A percentile compares a stretch with the other conserved stretches of the same genome.
Evolutionary conservation across 2,797 vertebrate genomes (phyloP).

Genomic region (Sebastes oblongus): DNA sequence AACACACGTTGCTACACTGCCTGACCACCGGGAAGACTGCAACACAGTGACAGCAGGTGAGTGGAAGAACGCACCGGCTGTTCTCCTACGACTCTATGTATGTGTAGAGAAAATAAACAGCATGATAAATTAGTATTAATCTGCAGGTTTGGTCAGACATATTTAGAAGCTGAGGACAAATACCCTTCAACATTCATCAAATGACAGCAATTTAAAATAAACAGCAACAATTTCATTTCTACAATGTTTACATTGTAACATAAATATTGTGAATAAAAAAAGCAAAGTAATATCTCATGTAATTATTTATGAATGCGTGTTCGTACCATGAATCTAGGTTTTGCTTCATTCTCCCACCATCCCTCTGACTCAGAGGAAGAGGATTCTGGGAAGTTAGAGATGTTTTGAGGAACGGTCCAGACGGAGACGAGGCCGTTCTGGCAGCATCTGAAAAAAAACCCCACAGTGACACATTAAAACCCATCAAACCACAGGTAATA

Average conservation of each 20-base stretch:
- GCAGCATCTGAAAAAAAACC: slow-evolving; percentile 86
- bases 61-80: neutral
- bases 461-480: neutral
- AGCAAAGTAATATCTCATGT: neutral
- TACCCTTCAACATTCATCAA: neutral
- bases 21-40: slow-evolving; percentile 58
- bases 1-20: slow-evolving; percentile 82
- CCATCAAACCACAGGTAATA: neutral
- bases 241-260: neutral
- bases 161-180: neutral
- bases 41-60: neutral
- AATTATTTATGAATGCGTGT: neutral
- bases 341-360: slow-evolving; percentile 90
- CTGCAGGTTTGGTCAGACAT: neutral
- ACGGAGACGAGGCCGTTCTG: slow-evolving; percentile 95
- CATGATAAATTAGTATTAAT: neutral
- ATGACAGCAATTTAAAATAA: neutral
- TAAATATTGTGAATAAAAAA: neutral
- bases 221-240: neutral
- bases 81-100: neutral
- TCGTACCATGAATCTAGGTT: slow-evolving; percentile 78
- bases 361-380: slow-evolving; percentile 80
- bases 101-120: neutral
- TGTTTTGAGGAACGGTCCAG: slow-evolving; percentile 91
- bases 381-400: slow-evolving; percentile 76